phyloP scores from a whole-genome alignment of 2,888 invertebrate genomes.

The Archips xylosteana region DNA sequence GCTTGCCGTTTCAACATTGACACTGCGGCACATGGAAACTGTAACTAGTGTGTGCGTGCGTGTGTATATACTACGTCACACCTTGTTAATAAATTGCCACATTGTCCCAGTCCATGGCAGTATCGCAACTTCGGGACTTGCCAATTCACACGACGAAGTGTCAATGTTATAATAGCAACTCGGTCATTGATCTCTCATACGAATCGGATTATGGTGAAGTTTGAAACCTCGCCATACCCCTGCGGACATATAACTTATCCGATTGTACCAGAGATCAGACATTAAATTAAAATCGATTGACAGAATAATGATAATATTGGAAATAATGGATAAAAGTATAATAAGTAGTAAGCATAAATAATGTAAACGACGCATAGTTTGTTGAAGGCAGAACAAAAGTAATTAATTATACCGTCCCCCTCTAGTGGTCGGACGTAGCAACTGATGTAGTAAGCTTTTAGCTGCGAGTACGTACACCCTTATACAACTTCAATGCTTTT shows the following conservation, averaged over 20 bases:
- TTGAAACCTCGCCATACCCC: neutral
- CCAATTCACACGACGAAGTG: slow-evolving; percentile 19
- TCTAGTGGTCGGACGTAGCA: slow-evolving; percentile 54
- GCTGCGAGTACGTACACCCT: slow-evolving; percentile 52
- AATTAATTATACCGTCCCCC: slow-evolving; percentile 53
- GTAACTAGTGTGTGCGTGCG: neutral
- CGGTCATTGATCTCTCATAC: slow-evolving; percentile 35
- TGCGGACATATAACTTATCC: neutral
- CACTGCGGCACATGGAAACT: neutral
- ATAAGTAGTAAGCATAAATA: slow-evolving; percentile 79
- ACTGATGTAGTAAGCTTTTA: slow-evolving; percentile 46
- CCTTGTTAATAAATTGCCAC: neutral
- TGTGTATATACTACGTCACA: neutral
- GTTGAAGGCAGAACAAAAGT: slow-evolving; percentile 55
- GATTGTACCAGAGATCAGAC: slow-evolving; percentile 31
- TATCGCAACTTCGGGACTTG: neutral
- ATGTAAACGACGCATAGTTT: slow-evolving; percentile 65
- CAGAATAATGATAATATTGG: slow-evolving; percentile 58
- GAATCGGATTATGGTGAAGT: slow-evolving; percentile 22
- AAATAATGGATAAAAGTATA: slow-evolving; percentile 50
- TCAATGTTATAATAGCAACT: slow-evolving; percentile 45
- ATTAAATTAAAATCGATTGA: slow-evolving; percentile 53
- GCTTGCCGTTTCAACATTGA: slow-evolving; percentile 53
- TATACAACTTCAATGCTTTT: slow-evolving; percentile 36
- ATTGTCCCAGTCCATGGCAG: neutral